Evolutionary conservation across 2,113 vertebrate species (phyloP).

Genomic region (Perca schrenkii): DNA sequence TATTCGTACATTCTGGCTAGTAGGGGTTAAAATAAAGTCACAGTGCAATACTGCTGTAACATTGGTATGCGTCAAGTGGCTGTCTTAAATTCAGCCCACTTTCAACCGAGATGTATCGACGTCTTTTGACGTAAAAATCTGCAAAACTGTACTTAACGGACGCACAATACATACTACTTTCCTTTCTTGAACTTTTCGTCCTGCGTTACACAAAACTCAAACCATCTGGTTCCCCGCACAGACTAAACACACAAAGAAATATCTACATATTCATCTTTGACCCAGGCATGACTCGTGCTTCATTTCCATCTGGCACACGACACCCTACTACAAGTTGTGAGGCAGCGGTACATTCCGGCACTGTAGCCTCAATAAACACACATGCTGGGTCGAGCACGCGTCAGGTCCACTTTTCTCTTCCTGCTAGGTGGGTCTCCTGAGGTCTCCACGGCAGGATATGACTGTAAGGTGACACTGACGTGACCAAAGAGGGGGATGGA

Average conservation of each 20-base stretch:
- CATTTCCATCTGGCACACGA: slow-evolving; percentile 20
- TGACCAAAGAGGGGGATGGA: background rate
- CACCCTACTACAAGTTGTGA: slow-evolving; percentile 12
- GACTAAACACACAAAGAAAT: slow-evolving; percentile 5
- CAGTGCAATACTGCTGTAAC: background rate
- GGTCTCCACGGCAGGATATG: background rate
- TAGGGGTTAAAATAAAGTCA: background rate
- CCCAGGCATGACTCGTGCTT: slow-evolving; percentile 13
- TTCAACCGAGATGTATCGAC: background rate
- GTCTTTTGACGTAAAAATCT: background rate
- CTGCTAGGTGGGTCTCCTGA: slow-evolving; percentile 45
- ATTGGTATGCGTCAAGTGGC: background rate
- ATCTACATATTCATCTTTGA: slow-evolving; percentile 41
- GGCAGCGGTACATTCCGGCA: slow-evolving; percentile 18
- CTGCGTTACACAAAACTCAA: slow-evolving; percentile 2
- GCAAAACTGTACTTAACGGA: background rate
- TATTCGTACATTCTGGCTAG: background rate
- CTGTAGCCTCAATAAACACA: slow-evolving; percentile 48
- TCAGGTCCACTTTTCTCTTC: slow-evolving; percentile 56
- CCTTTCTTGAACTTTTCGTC: background rate
- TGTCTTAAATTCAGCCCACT: too few species aligned
- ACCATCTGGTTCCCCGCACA: slow-evolving; percentile 8
- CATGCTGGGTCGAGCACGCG: slow-evolving; percentile 64
- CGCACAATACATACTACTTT: background rate
- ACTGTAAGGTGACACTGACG: slow-evolving; percentile 69